Base-by-base conservation (phyloP, 2,113 vertebrate genomes). In the Machaerirhynchus nigripectus region DNA sequence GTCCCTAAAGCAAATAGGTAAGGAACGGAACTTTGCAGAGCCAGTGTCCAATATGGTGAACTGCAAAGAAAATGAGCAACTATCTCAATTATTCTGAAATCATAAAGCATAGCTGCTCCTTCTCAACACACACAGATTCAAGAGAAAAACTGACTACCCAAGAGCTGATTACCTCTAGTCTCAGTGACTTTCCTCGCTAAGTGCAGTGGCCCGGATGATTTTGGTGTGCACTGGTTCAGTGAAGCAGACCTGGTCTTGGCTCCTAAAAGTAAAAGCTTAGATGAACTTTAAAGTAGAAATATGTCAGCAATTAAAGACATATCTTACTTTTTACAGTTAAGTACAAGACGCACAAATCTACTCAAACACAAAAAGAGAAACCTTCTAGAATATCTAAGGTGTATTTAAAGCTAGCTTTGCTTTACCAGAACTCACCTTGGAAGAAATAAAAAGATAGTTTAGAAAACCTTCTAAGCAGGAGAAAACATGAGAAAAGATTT, bases 131-230 rank as follows among this genome's bases (percentile, higher is more conserved):
- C 13, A 71, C 6, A 12, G 10, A 80, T 56, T 39, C 33, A 65
- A 77, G 39, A 80, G 4, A 14, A 76, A 94, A 78, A 46, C 1
- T 35, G 9, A 80, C 60, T 85, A 88, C 42, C 33, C 60, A 78
- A 55, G 11, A 70, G 55, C 33, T 80, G 49, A 73, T 73, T 93
- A 76, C 87, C 78, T 97, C 93, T 96, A 46, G 69, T 26, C 37
- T 97, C 97, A 47, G 37, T 33, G 40, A 74, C 67, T 95, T 95
- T 97, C 47, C 84, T 96, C 46, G 92, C n/a, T 8, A 89, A 67
- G 39, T 92, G 68, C 42, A 97, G 59, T 10, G 96, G 46, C 7
- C 94, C 96, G 35, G 92, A 35, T 15, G 95, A 95, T 82, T 97
- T 97, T 77, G 95, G 70, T 40, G 30, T 33, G 59, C 89, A 92